Evolutionary conservation across 2,888 invertebrate species (phyloP).

Genomic region (Stenodema calcarata): DNA sequence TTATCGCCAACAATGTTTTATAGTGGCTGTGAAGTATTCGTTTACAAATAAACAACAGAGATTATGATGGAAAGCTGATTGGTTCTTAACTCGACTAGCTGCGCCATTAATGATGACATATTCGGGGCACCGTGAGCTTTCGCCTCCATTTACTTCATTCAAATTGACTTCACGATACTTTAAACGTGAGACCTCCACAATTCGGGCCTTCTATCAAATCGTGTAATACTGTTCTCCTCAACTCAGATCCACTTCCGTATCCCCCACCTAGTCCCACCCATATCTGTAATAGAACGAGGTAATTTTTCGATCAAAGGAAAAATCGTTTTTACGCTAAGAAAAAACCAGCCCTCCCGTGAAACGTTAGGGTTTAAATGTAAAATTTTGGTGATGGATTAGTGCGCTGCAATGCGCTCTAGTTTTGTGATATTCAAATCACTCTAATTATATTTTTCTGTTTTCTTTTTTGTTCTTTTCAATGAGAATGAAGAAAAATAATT

Average conservation of each 20-base stretch:
- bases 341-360: constrained; percentile 34
- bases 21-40: too few relatives aligned
- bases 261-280: neutral
- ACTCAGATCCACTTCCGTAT: neutral
- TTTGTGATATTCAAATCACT: constrained; percentile 47
- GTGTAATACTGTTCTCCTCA: neutral
- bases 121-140: too few relatives aligned
- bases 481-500: constrained; percentile 30
- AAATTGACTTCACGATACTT: too few relatives aligned
- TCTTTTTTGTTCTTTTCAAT: constrained; percentile 13
- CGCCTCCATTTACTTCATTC: too few relatives aligned
- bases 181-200: too few relatives aligned
- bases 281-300: neutral
- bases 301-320: neutral
- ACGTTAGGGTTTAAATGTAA: constrained; percentile 43
- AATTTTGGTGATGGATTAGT: constrained; percentile 46
- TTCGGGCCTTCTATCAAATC: too few relatives aligned
- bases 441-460: constrained; percentile 43
- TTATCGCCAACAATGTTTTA: too few relatives aligned
- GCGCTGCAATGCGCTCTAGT: constrained; percentile 45
- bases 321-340: neutral
- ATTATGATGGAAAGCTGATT: too few relatives aligned
- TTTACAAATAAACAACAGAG: too few relatives aligned
- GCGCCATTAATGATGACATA: too few relatives aligned
- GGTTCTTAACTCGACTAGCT: too few relatives aligned